phyloP scores from a whole-genome alignment of 1,140 invertebrate species.

The Cydia splendana region DNA sequence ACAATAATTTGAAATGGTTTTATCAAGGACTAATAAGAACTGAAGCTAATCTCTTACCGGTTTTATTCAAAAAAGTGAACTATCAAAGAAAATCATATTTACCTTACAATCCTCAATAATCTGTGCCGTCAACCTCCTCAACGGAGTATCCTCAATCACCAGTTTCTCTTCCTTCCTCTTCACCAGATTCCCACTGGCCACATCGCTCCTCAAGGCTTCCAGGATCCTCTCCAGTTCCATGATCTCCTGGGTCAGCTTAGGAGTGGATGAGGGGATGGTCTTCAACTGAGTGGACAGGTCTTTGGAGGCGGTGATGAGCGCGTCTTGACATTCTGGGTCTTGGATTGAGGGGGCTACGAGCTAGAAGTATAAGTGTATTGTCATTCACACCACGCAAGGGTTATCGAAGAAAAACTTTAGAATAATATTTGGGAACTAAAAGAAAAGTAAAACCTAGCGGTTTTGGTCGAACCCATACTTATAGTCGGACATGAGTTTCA shows the following conservation, averaged over 20 bases:
- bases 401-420: too few species aligned
- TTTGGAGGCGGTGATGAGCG: constrained; percentile 42
- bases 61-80: neutral
- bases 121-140: constrained; percentile 52
- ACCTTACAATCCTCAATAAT: constrained; percentile 57
- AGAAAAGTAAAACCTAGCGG: too few species aligned
- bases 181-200: constrained; percentile 43
- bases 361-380: constrained; percentile 34
- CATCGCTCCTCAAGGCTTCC: constrained; percentile 43
- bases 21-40: too few species aligned
- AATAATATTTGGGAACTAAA: too few species aligned
- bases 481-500: too few species aligned
- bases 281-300: constrained; percentile 39
- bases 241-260: constrained; percentile 42
- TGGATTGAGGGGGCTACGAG: constrained; percentile 51
- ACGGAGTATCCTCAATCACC: constrained; percentile 54
- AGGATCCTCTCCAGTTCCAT: constrained; percentile 43
- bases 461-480: too few species aligned
- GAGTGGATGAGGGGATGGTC: constrained; percentile 37
- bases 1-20: too few species aligned
- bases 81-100: neutral
- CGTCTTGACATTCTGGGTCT: constrained; percentile 43
- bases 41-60: neutral
- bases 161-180: constrained; percentile 42
- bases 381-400: too few species aligned